Percentiles rank a stretch among this genome's conserved stretches.
Conservation (phyloP, 2,888 invertebrate genomes). For the Philereme vetulata region DNA sequence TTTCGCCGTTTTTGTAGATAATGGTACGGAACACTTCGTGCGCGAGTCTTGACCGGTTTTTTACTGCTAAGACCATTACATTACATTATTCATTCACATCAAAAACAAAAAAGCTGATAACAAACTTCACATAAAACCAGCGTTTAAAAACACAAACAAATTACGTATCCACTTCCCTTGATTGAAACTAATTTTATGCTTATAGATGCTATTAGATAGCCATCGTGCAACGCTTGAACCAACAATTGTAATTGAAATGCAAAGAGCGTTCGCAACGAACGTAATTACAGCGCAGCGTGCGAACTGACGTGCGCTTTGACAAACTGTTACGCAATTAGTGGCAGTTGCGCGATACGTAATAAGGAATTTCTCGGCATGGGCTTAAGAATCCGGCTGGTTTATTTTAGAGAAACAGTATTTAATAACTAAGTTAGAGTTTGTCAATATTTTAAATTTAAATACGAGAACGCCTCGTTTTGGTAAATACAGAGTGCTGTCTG, state of each 20-base stretch:
- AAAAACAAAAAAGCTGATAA: conserved; percentile 4
- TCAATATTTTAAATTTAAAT: too few relatives aligned
- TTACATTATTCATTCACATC: conserved; percentile 13
- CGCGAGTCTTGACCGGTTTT: too few relatives aligned
- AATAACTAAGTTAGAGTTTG: neutral
- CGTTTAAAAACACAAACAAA: neutral
- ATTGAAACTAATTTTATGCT: conserved; percentile 4
- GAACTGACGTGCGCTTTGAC: conserved; percentile 55
- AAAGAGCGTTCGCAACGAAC: conserved; percentile 46
- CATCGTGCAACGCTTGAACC: conserved; percentile 29
- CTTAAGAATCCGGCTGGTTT: neutral
- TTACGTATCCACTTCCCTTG: conserved; percentile 2
- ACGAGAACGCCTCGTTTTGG: too few relatives aligned
- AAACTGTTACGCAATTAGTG: conserved; percentile 55
- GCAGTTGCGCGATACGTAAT: conserved; percentile 52
- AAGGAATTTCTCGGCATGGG: conserved; percentile 34
- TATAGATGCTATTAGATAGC: conserved; percentile 14
- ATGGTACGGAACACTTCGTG: too few relatives aligned
- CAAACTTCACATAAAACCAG: conserved; percentile 8
- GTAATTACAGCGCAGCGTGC: conserved; percentile 50
- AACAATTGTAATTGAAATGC: conserved; percentile 51
- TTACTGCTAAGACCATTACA: neutral
- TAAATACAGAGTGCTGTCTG: too few relatives aligned
- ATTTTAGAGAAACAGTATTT: neutral
- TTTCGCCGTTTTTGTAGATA: too few relatives aligned